Conservation (phyloP, 2,888 invertebrate species). For the Lypha dubia region DNA sequence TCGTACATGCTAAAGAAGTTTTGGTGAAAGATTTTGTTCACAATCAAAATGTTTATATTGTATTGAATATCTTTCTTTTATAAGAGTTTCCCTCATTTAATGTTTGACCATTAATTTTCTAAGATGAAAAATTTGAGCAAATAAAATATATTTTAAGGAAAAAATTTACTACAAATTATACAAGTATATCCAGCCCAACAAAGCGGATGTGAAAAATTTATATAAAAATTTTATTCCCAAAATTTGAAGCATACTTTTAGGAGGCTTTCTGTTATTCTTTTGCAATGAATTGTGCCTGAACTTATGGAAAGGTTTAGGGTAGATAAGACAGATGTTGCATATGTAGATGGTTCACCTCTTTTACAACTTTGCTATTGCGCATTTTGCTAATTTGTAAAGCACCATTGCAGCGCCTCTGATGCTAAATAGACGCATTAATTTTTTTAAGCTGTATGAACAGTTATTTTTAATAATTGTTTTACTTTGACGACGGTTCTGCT, state of each 20-base stretch:
- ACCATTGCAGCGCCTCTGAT: no score
- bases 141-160: slow-evolving; percentile 15
- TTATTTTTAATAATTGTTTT: no score
- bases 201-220: slow-evolving; percentile 14
- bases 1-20: neutral
- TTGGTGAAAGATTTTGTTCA: neutral
- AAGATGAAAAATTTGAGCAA: neutral
- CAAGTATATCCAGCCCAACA: neutral
- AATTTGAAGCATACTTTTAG: slow-evolving; percentile 9
- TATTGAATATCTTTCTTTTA: neutral
- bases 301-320: no score
- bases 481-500: no score
- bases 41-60: neutral
- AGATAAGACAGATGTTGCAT: no score
- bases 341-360: no score
- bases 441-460: no score
- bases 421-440: no score
- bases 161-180: neutral
- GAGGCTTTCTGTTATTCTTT: no score
- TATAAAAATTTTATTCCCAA: neutral
- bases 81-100: slow-evolving; percentile 39
- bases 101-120: slow-evolving; percentile 56
- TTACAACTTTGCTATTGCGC: no score
- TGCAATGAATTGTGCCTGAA: no score
- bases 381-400: no score